A percentile compares a stretch with the other conserved stretches of the same genome.
Conservation (phyloP, 1,140 invertebrate genomes). For the Papilio aristodemus region DNA sequence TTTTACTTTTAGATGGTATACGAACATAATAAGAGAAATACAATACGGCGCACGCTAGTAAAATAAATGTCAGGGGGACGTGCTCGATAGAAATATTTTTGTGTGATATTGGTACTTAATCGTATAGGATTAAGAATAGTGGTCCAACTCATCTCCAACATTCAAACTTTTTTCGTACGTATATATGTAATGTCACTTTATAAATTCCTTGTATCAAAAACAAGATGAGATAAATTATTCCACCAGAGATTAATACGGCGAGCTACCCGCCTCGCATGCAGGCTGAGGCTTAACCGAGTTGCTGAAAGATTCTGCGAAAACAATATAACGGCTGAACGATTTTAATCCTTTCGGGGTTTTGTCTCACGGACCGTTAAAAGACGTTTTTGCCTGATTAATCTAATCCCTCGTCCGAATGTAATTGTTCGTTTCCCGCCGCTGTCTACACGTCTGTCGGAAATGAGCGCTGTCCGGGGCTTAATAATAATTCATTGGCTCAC, state of each 20-base stretch:
- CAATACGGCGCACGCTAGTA: not conserved
- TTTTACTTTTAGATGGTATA: not conserved
- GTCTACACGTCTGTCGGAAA: slow-evolving; percentile 31
- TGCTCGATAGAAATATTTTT: not conserved
- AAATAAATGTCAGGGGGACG: not conserved
- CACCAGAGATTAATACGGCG: slow-evolving; percentile 1
- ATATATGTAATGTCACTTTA: not conserved
- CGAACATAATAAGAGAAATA: slow-evolving; percentile 5
- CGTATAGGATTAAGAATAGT: not conserved
- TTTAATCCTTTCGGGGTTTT: slow-evolving; percentile 61
- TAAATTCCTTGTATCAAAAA: slow-evolving; percentile 10
- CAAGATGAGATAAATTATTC: slow-evolving; percentile 20
- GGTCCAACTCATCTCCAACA: not conserved
- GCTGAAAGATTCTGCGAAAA: slow-evolving; percentile 43
- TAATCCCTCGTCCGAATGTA: slow-evolving; percentile 58
- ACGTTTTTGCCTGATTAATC: slow-evolving; percentile 68
- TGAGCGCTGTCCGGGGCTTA: slow-evolving; percentile 28
- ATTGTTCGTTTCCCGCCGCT: slow-evolving; percentile 51
- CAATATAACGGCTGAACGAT: slow-evolving; percentile 63
- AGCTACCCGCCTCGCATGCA: slow-evolving; percentile 10
- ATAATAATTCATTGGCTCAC: slow-evolving; percentile 33
- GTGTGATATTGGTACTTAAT: slow-evolving; percentile 4
- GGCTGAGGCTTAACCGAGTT: slow-evolving; percentile 12
- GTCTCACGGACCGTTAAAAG: slow-evolving; percentile 54
- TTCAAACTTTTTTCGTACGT: not conserved